Base-by-base conservation (phyloP, 2,113 vertebrate genomes). In the Synodontis membranacea region DNA sequence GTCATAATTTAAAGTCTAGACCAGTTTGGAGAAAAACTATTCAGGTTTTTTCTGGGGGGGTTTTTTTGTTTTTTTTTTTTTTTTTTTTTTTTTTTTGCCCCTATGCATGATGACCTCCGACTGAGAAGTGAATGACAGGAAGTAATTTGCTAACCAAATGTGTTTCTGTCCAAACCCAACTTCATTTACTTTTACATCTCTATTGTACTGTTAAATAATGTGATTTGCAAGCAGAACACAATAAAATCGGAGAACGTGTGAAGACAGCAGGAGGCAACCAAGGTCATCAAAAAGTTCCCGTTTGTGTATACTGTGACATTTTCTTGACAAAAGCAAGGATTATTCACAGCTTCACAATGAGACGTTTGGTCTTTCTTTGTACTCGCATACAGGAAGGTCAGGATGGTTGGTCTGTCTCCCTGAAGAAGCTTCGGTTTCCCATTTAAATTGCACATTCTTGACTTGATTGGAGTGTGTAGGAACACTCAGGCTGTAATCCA, bases 141-240 rank as follows among this genome's bases (percentile, higher is more conserved):
- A 48, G 64, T 82, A 74, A 86, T 86, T 82, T 81, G 37, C 64
- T 44, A 86, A 58, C 78, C 85, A 86, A 86, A 72, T 81, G 80
- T 86, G 80, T 82, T 75, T 75, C 56, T 82, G 23, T 39, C 42
- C 23, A 37, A 72, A 62, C 68, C 66, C 50, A 74, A 48, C 75
- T 68, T 44, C 44, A 86, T 82, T 86, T 66, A 82, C 23, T 87
- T 86, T 52, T 58, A 76, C 64, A 58, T 60, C 64, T 34, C 78
- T 60, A 56, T 58, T 86, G 76, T 86, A 66, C 37, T 12, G n/a
- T 70, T 68, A 31, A 81, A 85, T 79, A 58, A 86, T 34, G 85
- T n/a, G 19, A 86, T 82, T 86, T 86, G 19, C 14, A 25, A 76
- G 70, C n/a, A 72, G 17, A 83, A 82, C 80, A 64, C 42, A 81